Evolutionary conservation across 2,797 vertebrate genomes (phyloP).

Genomic region (Microctenopoma steveboyesi): DNA sequence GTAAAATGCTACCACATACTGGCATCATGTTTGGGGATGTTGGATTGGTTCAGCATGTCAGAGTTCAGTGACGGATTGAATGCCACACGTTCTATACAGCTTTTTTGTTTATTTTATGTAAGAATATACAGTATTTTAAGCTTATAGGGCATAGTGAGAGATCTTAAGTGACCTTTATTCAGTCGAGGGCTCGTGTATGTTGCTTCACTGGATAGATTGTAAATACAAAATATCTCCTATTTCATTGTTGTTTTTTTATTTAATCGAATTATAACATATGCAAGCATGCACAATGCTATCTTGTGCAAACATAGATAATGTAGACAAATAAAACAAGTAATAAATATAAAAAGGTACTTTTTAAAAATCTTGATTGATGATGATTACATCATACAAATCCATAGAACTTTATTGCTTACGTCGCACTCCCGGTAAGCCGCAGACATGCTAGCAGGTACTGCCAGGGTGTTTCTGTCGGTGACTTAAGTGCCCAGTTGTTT

Average conservation of each 20-base stretch:
- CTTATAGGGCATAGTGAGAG: slow-evolving; percentile 11
- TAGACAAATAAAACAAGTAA: slow-evolving; percentile 1
- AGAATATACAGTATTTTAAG: slow-evolving; percentile 21
- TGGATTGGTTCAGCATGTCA: slow-evolving; percentile 2
- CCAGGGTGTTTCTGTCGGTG: slow-evolving; percentile 2
- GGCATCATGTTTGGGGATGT: slow-evolving; percentile 14
- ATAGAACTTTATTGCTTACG: slow-evolving; percentile 11
- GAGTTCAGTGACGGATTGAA: background rate
- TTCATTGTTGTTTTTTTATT: slow-evolving; percentile 25
- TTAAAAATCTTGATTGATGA: background rate
- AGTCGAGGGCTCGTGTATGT: slow-evolving; percentile 12
- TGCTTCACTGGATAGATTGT: slow-evolving; percentile 16
- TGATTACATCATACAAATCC: slow-evolving; percentile 22
- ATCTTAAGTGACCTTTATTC: slow-evolving; percentile 51
- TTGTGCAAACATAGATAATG: background rate
- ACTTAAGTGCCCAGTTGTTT: slow-evolving; percentile 34
- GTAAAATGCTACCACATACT: slow-evolving; percentile 1
- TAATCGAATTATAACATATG: slow-evolving; percentile 30
- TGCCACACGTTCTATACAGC: background rate
- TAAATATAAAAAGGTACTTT: slow-evolving; percentile 20
- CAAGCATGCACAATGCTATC: slow-evolving; percentile 32
- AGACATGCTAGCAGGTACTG: slow-evolving; percentile 25
- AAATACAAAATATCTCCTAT: background rate
- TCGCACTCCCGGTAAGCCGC: slow-evolving; percentile 2
- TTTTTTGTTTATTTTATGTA: slow-evolving; percentile 1